Evolutionary conservation across 1,140 invertebrate species (phyloP), one percentile per base, ranked within the genome.

Genomic region (Diprion similis): DNA sequence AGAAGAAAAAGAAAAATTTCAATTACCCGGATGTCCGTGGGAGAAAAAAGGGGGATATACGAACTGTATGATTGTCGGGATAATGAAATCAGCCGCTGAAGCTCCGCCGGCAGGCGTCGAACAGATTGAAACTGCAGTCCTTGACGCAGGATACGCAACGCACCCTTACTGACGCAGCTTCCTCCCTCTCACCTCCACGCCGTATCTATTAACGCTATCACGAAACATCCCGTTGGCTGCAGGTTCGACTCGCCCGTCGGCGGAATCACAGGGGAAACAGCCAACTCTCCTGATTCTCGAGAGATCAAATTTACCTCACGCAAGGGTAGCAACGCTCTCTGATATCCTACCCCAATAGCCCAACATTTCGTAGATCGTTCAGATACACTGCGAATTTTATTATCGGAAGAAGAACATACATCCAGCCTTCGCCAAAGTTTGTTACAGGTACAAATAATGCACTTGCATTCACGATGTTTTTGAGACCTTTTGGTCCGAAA

Each of bases 191-290:
- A n/a, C 51, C 51, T 8, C 51, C 15, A 51, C 48, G 48, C 48
- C 24, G 24, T 59, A 59, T 59, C 51, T 59, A 59, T 59, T 59
- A 59, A 59, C 51, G 51, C 51, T 59, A 59, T 59, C 51, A 59
- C 51, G 51, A 59, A 59, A 59, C 51, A 59, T 59, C 51, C 51
- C 51, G n/a, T 59, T 59, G 51, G 24, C 24, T 37, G n/a, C 11
- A 13, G 11, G 4, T 9, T 13, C 51, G 51, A 17, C 11, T 59
- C n/a, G 51, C 51, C 51, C 51, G 11, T 4, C 6, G 51, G 51
- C 51, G 51, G 51, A 59, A 59, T 59, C 6, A 37, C 24, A 59
- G 9, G 51, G 51, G 51, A 59, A 8, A 59, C 51, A 59, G 51
- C 9, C 11, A 59, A 59, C 51, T 8, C 51, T 59, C 51, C 51